phyloP scores from a whole-genome alignment of 2,113 vertebrate species.

The Dinomys branickii region DNA sequence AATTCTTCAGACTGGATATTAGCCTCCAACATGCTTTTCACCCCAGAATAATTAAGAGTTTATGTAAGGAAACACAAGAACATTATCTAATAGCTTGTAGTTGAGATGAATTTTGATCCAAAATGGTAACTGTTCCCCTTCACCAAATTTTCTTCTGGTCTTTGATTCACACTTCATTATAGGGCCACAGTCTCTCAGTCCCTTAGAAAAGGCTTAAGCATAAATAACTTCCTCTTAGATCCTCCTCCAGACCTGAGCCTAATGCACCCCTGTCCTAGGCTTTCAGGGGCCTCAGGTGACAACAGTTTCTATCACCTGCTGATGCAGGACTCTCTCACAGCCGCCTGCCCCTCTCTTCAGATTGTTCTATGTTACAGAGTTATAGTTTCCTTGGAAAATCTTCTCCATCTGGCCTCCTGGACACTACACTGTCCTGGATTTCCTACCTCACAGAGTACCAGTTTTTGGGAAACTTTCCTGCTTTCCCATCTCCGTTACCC shows the following conservation, averaged over 20 bases:
- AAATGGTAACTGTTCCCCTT: constrained; percentile 34
- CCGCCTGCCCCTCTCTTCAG: neutral
- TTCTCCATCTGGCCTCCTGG: neutral
- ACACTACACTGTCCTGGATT: neutral
- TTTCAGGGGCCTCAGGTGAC: neutral
- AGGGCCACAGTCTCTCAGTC: neutral
- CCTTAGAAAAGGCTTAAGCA: neutral
- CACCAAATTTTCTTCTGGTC: neutral
- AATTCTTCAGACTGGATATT: neutral
- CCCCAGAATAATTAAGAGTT: constrained; percentile 25
- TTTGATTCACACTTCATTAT: neutral
- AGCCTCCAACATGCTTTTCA: neutral
- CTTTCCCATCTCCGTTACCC: neutral
- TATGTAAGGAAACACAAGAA: neutral
- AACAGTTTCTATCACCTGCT: neutral
- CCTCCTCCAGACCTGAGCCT: neutral
- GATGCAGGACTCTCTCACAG: neutral
- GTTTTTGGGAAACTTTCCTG: neutral
- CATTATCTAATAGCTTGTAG: neutral
- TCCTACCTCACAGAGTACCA: neutral
- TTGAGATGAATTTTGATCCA: constrained; percentile 23
- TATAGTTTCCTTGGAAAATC: neutral
- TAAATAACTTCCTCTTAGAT: neutral
- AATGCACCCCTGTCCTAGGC: neutral
- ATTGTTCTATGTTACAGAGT: neutral